Evolutionary conservation across 2,888 invertebrate genomes (phyloP).

Genomic region (Calameuta pallipes): DNA sequence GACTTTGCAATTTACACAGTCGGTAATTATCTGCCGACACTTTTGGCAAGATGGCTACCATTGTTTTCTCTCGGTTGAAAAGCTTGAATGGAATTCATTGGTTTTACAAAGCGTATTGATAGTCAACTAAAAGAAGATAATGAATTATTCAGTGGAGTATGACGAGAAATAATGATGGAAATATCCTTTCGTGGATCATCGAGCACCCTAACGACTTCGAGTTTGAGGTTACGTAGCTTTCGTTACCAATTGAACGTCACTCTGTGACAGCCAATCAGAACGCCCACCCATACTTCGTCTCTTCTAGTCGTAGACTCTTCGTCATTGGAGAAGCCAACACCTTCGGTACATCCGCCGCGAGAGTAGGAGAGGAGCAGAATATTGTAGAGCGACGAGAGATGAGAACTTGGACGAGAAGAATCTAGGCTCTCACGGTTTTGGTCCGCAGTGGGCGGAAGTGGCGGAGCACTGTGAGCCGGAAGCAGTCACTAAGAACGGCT

Average conservation of each 20-base stretch:
- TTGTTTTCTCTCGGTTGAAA: background rate
- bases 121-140: background rate
- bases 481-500: constrained; percentile 17
- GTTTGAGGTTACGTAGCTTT: background rate
- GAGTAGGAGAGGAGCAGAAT: background rate
- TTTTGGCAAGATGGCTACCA: background rate
- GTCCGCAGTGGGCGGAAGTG: constrained; percentile 16
- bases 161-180: background rate
- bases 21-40: background rate
- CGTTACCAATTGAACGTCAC: background rate
- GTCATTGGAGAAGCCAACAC: background rate
- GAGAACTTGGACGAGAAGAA: background rate
- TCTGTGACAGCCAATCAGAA: background rate
- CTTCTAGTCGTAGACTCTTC: background rate
- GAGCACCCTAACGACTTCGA: background rate
- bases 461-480: constrained; percentile 20
- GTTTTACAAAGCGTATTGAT: background rate
- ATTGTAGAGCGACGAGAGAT: background rate
- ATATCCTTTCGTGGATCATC: background rate
- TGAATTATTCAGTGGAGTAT: background rate
- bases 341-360: background rate
- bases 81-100: background rate
- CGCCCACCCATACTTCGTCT: background rate
- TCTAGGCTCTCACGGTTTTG: constrained; percentile 11
- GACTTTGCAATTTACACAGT: background rate